A percentile compares a stretch with the other conserved stretches of the same genome.
Evolutionary conservation across 1,140 invertebrate genomes (phyloP).

Genomic region (Lycorma delicatula): DNA sequence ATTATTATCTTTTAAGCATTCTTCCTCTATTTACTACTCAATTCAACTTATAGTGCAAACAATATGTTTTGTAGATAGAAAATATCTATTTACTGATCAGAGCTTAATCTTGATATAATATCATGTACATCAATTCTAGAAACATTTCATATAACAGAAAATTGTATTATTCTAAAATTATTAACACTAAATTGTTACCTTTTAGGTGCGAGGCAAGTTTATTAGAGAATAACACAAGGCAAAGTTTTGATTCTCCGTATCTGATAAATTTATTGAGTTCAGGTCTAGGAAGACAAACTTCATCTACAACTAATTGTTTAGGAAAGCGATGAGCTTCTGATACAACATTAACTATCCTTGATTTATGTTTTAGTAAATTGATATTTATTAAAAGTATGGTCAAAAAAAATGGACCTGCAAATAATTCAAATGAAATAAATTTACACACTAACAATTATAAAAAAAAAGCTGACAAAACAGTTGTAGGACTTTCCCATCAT

Average conservation of each 20-base stretch:
- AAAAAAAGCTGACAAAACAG: too few species aligned
- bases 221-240: slow-evolving; percentile 1
- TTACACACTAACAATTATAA: too few species aligned
- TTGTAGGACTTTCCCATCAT: too few species aligned
- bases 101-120: background rate
- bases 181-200: too few species aligned
- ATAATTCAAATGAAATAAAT: too few species aligned
- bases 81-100: background rate
- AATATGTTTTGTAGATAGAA: too few species aligned
- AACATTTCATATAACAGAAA: too few species aligned
- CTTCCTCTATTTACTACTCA: too few species aligned
- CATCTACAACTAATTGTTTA: background rate
- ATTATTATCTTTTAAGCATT: too few species aligned
- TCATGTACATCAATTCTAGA: too few species aligned
- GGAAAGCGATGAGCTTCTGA: slow-evolving; percentile 51
- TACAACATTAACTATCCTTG: slow-evolving; percentile 67
- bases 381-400: slow-evolving; percentile 72
- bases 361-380: slow-evolving; percentile 58
- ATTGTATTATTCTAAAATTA: too few species aligned
- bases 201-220: background rate
- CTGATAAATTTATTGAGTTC: slow-evolving; percentile 8
- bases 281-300: background rate
- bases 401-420: slow-evolving; percentile 76
- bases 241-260: slow-evolving; percentile 11
- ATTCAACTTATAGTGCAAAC: too few species aligned